Percentiles rank a stretch among this genome's conserved stretches.
These are phyloP conservation scores for Ichneumoninae sp. DNA, from an alignment of 2,888 invertebrate species.

Conservation along the genomic window DNA sequence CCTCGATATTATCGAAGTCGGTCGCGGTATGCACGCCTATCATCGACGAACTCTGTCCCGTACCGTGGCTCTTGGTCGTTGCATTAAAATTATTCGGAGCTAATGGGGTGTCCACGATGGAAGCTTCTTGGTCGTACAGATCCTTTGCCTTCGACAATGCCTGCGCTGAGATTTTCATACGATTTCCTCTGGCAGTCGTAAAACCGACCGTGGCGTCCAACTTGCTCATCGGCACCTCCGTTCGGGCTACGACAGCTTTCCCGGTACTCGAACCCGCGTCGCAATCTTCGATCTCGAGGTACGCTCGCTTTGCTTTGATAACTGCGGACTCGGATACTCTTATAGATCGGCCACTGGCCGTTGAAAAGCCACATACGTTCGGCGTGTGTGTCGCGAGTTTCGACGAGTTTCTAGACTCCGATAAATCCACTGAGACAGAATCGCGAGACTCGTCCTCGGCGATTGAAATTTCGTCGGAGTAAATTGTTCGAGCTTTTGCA, in stretches of 20 bases:
- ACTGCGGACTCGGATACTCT: slow-evolving; percentile 68
- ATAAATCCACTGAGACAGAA: slow-evolving; percentile 44
- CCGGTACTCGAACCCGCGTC: not conserved
- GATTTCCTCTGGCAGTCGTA: slow-evolving; percentile 71
- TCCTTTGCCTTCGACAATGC: slow-evolving; percentile 64
- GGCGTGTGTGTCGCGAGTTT: slow-evolving; percentile 64
- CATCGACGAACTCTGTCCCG: slow-evolving; percentile 49
- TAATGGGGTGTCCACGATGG: not conserved
- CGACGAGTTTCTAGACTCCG: slow-evolving; percentile 35
- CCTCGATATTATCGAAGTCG: slow-evolving; percentile 31
- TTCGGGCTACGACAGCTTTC: not conserved
- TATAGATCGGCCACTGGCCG: slow-evolving; percentile 77
- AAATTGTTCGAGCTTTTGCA: slow-evolving; percentile 54
- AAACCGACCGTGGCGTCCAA: slow-evolving; percentile 61
- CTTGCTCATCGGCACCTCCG: not conserved
- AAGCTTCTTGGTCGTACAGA: slow-evolving; percentile 43
- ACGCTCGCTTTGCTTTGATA: slow-evolving; percentile 55
- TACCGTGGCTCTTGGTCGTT: not conserved
- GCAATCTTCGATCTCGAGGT: not conserved
- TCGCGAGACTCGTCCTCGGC: not conserved
- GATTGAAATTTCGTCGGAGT: not conserved
- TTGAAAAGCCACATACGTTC: slow-evolving; percentile 74
- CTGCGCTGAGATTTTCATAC: slow-evolving; percentile 70
- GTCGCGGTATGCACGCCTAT: no score
- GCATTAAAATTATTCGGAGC: not conserved